Evolutionary conservation across 1,140 invertebrate genomes (phyloP), one percentile per base, ranked within the genome.

Genomic region (Cherax quadricarinatus): DNA sequence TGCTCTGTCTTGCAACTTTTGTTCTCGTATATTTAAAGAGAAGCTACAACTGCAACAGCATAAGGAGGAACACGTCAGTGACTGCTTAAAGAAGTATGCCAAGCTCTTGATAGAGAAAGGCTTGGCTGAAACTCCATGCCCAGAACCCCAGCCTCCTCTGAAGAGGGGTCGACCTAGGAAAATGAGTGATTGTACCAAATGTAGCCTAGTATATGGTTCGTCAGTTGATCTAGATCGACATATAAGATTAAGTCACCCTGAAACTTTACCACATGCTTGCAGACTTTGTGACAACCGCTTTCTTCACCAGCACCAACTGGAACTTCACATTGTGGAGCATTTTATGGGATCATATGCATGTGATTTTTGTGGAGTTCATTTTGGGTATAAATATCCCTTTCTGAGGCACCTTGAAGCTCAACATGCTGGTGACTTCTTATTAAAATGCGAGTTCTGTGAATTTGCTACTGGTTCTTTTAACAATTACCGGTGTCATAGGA

Each of bases 361-460:
- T 73, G 85, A 91, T 30, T 86, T 91, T 49, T 91, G 90, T 91
- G 79, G 75, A 6, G 60, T 91, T 82, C 73, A 91, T 70, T 91
- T 91, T 91, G 78, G 78, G 7, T 48, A 70, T 14, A 91, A 91
- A 49, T 91, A 91, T 86, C 90, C 90, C 16, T 91, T 91, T 86
- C 79, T 91, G 10, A 81, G 30, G 41, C 90, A 91, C 60, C 73
- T 91, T 62, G 90, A 91, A 82, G 84, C 85, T n/a, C 73, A 91
- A 10, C 90, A 91, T 70, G 49, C 57, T 73, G 90, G 90, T n/a
- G 84, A 91, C 60, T 91, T 91, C 53, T 53, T 91, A 41, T 60
- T 91, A n/a, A 91, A 91, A 49, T 91, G 90, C 62, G 90, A 91
- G 62, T 91, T 91, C 53, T 91, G 90, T 81, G 78, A 86, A 16